These are phyloP conservation scores for Microdon myrmicae DNA, from an alignment of 2,888 invertebrate species.

Conservation along the genomic window DNA sequence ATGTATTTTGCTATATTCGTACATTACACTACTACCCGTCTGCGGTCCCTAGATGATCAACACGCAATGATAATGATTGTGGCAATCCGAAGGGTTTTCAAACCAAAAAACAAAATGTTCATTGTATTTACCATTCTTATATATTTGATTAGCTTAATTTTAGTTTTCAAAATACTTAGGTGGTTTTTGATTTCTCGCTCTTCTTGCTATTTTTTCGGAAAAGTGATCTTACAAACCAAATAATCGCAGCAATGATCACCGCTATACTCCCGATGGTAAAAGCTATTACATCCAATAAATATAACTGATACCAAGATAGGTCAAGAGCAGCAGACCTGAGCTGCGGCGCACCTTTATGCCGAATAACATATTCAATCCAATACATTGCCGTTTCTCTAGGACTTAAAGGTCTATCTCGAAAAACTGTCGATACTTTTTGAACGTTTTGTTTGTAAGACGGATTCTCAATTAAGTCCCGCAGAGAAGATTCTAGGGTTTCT, in stretches of 20 bases:
- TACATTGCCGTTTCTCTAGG: constrained; percentile 65
- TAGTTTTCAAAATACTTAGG: no score
- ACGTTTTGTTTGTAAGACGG: constrained; percentile 62
- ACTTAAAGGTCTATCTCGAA: constrained; percentile 63
- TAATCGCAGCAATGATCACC: constrained; percentile 7
- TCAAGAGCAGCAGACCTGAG: constrained; percentile 63
- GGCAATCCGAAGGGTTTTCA: no score
- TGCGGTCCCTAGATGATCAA: no score
- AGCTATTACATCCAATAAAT: constrained; percentile 64
- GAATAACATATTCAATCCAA: constrained; percentile 67
- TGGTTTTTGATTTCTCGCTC: no score
- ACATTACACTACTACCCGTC: no score
- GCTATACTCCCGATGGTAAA: constrained; percentile 19
- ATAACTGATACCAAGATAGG: constrained; percentile 64
- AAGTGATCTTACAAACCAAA: no score
- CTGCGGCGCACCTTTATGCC: constrained; percentile 65
- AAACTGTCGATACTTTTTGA: constrained; percentile 60
- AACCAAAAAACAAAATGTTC: no score
- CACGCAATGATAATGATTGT: no score
- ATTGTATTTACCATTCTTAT: no score
- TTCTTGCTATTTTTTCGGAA: no score
- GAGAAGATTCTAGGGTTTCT: constrained; percentile 56
- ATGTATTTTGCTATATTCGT: no score
- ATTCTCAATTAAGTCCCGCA: constrained; percentile 64
- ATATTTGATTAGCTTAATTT: no score